Conservation (phyloP, 1,140 invertebrate species). For the Papilio glaucus region DNA sequence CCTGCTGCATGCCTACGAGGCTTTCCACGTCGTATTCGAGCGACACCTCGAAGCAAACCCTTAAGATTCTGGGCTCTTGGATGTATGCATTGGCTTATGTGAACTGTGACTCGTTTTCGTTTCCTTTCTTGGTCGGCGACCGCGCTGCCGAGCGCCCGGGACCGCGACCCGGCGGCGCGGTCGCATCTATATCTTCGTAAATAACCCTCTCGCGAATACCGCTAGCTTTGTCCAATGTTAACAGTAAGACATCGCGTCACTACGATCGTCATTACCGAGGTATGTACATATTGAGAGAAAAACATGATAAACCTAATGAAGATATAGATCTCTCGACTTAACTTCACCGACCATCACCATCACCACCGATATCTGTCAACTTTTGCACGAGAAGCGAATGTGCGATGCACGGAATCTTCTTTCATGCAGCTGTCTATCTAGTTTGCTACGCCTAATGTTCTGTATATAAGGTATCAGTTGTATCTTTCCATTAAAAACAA, state of each 20-base stretch:
- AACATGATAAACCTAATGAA: conserved; percentile 55
- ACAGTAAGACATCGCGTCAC: conserved; percentile 17
- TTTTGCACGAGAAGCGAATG: conserved; percentile 82
- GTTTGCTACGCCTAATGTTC: conserved; percentile 80
- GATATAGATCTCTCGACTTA: conserved; percentile 79
- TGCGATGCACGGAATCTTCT: conserved; percentile 82
- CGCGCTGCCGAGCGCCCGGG: conserved; percentile 66
- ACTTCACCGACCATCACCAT: conserved; percentile 75
- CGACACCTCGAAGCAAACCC: conserved; percentile 80
- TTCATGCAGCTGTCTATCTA: conserved; percentile 82
- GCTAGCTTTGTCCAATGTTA: conserved; percentile 20
- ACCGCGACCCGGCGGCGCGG: conserved; percentile 68
- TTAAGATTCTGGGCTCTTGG: conserved; percentile 83
- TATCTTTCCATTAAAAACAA: conserved; percentile 70
- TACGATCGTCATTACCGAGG: conserved; percentile 42
- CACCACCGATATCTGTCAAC: conserved; percentile 74
- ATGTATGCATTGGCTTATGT: conserved; percentile 83
- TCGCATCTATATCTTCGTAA: conserved; percentile 80
- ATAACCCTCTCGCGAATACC: conserved; percentile 11
- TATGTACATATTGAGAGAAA: conserved; percentile 56
- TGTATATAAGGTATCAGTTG: conserved; percentile 64
- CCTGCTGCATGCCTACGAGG: conserved; percentile 79
- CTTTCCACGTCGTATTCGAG: conserved; percentile 79
- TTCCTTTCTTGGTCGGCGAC: conserved; percentile 80
- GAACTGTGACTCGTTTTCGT: conserved; percentile 82